Evolutionary conservation across 2,797 vertebrate genomes (phyloP).

Genomic region (Anas georgica): DNA sequence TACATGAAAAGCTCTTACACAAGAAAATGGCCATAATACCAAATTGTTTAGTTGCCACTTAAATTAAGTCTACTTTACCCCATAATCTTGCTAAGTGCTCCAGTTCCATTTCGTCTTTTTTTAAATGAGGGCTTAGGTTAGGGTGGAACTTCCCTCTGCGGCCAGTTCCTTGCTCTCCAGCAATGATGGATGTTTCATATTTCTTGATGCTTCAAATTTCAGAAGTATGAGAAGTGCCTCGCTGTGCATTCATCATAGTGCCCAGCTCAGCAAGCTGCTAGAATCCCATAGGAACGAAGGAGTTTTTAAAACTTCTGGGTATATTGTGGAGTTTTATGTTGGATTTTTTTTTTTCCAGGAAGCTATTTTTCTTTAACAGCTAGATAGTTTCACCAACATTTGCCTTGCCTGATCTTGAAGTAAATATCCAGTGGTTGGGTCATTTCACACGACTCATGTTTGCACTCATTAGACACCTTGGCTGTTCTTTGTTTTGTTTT

Average conservation of each 20-base stretch:
- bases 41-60: not conserved
- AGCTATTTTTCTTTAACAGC: not conserved
- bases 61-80: not conserved
- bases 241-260: not conserved
- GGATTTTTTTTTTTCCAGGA: not conserved
- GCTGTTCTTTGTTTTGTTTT: not conserved
- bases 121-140: not conserved
- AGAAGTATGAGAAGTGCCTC: not conserved
- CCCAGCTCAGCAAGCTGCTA: not conserved
- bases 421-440: not conserved
- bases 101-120: not conserved
- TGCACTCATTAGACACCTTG: not conserved
- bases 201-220: not conserved
- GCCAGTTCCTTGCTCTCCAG: not conserved
- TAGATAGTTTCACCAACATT: not conserved
- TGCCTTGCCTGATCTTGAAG: not conserved
- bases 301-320: not conserved
- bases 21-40: not conserved
- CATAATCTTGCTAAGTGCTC: not conserved
- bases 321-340: not conserved
- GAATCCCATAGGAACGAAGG: not conserved
- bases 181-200: no score
- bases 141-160: not conserved
- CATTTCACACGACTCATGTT: not conserved
- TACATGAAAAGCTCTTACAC: not conserved